These are phyloP conservation scores for Drosophila kanapiae DNA, from an alignment of 1,140 invertebrate genomes.

Conservation along the genomic window DNA sequence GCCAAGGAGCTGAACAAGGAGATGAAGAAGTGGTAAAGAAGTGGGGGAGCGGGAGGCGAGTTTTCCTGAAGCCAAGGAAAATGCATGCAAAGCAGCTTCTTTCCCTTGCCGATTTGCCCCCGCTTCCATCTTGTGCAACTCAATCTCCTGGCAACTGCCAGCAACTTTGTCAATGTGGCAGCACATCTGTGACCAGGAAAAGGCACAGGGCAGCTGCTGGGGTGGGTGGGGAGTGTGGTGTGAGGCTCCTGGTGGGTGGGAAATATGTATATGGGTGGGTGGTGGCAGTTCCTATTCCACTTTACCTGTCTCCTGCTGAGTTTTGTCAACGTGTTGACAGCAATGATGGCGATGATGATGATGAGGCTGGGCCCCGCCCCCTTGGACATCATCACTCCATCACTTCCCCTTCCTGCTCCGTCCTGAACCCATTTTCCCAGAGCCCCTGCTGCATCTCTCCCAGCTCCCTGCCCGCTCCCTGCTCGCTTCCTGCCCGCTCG, in stretches of 20 bases:
- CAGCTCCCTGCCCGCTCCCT: not conserved
- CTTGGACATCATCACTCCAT: conserved; percentile 7
- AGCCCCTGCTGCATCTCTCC: not conserved
- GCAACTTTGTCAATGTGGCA: conserved; percentile 72
- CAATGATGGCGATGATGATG: conserved; percentile 57
- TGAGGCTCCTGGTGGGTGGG: no score
- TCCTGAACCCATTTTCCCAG: not conserved
- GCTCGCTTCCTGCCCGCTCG: no score
- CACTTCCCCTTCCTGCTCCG: not conserved
- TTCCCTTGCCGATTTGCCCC: not conserved
- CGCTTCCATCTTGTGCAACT: conserved; percentile 22
- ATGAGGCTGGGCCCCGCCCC: conserved; percentile 6
- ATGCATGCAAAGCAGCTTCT: conserved; percentile 53
- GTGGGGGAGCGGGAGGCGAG: not conserved
- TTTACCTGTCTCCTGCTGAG: conserved; percentile 36
- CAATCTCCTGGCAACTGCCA: conserved; percentile 55
- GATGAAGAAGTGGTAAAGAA: not conserved
- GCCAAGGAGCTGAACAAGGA: conserved; percentile 7
- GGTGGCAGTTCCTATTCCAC: conserved; percentile 18
- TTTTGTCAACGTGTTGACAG: conserved; percentile 75
- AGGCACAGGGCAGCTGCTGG: not conserved
- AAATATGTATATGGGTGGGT: not conserved
- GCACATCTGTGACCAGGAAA: conserved; percentile 60
- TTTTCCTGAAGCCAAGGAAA: conserved; percentile 25
- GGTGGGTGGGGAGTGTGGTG: no score